A percentile compares a stretch with the other conserved stretches of the same genome.
Conservation (phyloP, 2,113 vertebrate genomes). For the Malaclemys terrapin region DNA sequence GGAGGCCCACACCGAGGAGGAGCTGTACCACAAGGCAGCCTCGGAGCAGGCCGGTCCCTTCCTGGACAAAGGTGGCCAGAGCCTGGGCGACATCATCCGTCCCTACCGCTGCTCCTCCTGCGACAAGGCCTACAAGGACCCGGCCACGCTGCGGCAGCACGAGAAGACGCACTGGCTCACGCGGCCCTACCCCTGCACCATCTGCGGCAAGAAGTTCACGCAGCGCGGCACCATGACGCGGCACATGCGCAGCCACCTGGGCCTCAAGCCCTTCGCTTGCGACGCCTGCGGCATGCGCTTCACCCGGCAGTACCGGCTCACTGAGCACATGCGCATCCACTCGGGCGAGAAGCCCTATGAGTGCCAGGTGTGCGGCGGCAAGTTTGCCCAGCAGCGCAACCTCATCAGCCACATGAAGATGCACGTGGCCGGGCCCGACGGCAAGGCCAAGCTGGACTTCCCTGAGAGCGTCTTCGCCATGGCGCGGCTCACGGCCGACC, state of each 20-base stretch:
- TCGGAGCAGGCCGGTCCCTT: conserved; percentile 85
- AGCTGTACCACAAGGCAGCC: conserved; percentile 86
- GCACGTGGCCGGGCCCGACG: conserved; percentile 90
- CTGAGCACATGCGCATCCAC: conserved; percentile 99
- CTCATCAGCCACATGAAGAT: conserved; percentile 99
- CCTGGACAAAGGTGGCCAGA: conserved; percentile 86
- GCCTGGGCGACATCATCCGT: conserved; percentile 88
- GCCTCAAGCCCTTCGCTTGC: conserved; percentile 98
- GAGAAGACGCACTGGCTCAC: conserved; percentile 99
- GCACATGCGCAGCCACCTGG: conserved; percentile 99
- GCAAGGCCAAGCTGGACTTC: conserved; percentile 95
- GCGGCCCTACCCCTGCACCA: conserved; percentile 97
- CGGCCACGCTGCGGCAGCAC: conserved; percentile 95
- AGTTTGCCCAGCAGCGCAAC: conserved; percentile 99
- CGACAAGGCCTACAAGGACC: conserved; percentile 99
- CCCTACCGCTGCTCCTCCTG: conserved; percentile 96
- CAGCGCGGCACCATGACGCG: conserved; percentile 99
- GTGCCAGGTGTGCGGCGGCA: conserved; percentile 98
- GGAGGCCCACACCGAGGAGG: conserved; percentile 97
- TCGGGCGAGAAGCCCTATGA: conserved; percentile 99
- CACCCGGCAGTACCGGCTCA: conserved; percentile 98
- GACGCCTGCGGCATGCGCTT: conserved; percentile 99
- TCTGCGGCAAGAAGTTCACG: conserved; percentile 99
- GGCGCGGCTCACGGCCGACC: conserved; percentile 94
- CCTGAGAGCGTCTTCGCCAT: conserved; percentile 94